Evolutionary conservation across 23 tunicate genomes (phyloP), one percentile per base, ranked within the genome.

Genomic region (Halocynthia roretzi): DNA sequence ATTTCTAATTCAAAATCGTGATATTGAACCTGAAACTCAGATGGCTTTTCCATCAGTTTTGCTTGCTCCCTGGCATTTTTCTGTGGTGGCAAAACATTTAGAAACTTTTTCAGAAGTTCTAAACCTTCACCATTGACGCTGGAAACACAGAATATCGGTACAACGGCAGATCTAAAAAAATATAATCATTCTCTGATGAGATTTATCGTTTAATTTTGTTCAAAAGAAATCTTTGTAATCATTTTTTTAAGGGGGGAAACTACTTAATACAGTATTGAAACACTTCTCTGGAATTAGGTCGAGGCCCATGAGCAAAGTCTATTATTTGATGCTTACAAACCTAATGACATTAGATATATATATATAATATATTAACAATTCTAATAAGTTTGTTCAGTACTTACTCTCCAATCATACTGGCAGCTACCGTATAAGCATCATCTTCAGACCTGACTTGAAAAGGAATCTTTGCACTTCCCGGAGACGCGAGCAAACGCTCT

Each of bases 21-120:
- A 72, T 51, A 48, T 31, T 48, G 20, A 48, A 92, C 98, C 82
- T 92, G 98, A 74, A 92, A 92, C 44, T 86, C 85, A n/a, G 83
- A 68, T 8, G 90, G 92, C 31, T 92, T 82, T 58, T 85, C 93
- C 98, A 92, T 92, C 66, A 92, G 70, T 51, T 92, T 83, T 52
- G 89, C 98, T 52, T 92, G 98, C 52, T 86, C 98, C 21, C 87
- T 48, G 8, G 74, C 73, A 75, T 86, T 86, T 51, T 86, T 86
- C 54, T 84, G 87, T 17, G 99, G 96, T 63, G 87, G 90, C 11
- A 96, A 65, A 50, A 96, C 92, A 80, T 96, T 96, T 70, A 96
- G 80, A 75, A 96, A 96, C 44, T 67, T 83, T 10, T 82, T 85
- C 51, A 96, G 83, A 7, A 89, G 77, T 5, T 96, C 75, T 52